A percentile compares a stretch with the other conserved stretches of the same genome.
phyloP scores from a whole-genome alignment of 64 coral and sea anemone species.

The Trachythela sp. region DNA sequence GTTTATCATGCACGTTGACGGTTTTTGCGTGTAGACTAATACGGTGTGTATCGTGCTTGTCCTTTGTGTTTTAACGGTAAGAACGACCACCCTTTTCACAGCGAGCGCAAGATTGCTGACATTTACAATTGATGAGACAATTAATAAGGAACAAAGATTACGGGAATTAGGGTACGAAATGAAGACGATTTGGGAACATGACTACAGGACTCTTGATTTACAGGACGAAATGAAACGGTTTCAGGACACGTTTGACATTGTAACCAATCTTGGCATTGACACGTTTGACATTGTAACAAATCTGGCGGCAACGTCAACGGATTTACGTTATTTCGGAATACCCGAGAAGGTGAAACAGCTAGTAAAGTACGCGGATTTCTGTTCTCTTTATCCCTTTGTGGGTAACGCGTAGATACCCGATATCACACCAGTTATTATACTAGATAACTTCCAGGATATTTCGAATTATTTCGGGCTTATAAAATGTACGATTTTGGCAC shows the following conservation, averaged over 20 bases:
- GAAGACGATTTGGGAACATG: no score
- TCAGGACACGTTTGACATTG: background rate
- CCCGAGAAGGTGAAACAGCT: background rate
- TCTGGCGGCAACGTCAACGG: background rate
- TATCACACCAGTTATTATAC: background rate
- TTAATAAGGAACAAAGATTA: background rate
- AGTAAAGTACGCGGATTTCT: conserved; percentile 7
- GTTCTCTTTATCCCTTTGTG: conserved; percentile 11
- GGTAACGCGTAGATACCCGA: background rate
- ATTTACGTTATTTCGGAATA: background rate
- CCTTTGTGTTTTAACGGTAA: background rate
- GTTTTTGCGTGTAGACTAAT: no score
- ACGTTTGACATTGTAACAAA: no score
- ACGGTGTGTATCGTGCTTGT: no score
- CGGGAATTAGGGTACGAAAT: no score
- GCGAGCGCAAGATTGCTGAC: background rate
- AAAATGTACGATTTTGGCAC: background rate
- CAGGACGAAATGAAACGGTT: background rate
- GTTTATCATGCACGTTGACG: no score
- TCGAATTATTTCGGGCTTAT: conserved; percentile 36
- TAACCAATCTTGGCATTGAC: background rate
- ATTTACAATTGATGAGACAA: background rate
- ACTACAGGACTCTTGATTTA: background rate
- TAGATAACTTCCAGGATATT: background rate
- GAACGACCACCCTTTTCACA: no score